These are phyloP conservation scores for Tricholaema leucomelas DNA, from an alignment of 2,113 vertebrate genomes.

Conservation along the genomic window DNA sequence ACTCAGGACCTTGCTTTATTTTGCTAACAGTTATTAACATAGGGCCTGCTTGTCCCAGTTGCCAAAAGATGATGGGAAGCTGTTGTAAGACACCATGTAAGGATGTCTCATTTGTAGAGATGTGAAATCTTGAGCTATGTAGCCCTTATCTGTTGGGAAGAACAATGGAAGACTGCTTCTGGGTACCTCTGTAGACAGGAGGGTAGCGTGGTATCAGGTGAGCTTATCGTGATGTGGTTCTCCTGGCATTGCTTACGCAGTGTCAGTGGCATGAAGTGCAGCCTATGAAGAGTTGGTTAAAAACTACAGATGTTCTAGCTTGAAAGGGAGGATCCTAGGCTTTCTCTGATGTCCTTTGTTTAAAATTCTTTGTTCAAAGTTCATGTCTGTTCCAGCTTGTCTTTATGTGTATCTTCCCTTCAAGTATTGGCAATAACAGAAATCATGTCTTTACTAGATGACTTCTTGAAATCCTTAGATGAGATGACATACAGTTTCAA, in stretches of 20 bases:
- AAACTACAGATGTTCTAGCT: background rate
- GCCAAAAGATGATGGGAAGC: background rate
- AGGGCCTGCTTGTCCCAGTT: background rate
- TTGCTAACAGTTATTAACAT: background rate
- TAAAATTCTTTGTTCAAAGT: background rate
- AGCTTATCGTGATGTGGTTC: background rate
- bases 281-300: background rate
- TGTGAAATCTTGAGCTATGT: background rate
- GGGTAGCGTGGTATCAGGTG: background rate
- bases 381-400: background rate
- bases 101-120: background rate
- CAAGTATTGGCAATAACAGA: background rate
- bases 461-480: background rate
- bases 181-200: background rate
- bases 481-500: background rate
- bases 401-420: background rate
- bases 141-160: background rate
- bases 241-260: background rate
- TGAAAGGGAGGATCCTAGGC: background rate
- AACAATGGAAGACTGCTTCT: background rate
- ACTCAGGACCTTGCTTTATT: background rate
- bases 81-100: background rate
- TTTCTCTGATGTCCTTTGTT: background rate
- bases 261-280: background rate
- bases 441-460: background rate